Conservation (phyloP, 2,888 invertebrate species). For the Diarsia mendica region DNA sequence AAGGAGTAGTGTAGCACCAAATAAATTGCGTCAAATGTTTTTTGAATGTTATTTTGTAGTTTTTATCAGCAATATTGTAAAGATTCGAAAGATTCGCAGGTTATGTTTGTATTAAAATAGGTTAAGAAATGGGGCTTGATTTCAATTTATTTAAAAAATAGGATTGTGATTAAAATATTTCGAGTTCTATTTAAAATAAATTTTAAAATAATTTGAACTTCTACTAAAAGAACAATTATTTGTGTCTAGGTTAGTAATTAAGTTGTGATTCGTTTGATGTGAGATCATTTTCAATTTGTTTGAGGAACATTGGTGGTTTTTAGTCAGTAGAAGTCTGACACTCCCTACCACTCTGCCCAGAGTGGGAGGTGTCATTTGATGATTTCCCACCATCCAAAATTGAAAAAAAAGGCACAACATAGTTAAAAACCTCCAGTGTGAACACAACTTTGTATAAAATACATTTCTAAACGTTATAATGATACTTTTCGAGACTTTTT, state of each 20-base stretch:
- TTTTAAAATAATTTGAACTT: not conserved
- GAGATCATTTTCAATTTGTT: too few relatives aligned
- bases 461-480: not conserved
- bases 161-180: not conserved
- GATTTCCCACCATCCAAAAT: too few relatives aligned
- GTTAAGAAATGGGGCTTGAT: not conserved
- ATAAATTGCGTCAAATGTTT: conserved; percentile 46
- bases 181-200: not conserved
- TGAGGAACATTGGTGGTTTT: too few relatives aligned
- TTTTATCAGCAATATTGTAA: not conserved
- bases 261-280: too few relatives aligned
- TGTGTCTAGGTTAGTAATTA: too few relatives aligned
- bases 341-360: too few relatives aligned
- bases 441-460: not conserved
- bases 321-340: too few relatives aligned
- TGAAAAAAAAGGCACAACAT: too few relatives aligned
- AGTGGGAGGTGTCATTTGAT: too few relatives aligned
- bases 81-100: not conserved
- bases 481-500: conserved; percentile 8
- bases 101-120: not conserved
- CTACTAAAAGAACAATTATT: not conserved
- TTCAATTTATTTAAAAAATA: not conserved
- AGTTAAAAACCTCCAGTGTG: not conserved
- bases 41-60: conserved; percentile 16
- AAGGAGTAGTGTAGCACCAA: conserved; percentile 30